Evolutionary conservation across 2,113 vertebrate species (phyloP), one percentile per base, ranked within the genome.

Genomic region (Cheilinus undulatus): DNA sequence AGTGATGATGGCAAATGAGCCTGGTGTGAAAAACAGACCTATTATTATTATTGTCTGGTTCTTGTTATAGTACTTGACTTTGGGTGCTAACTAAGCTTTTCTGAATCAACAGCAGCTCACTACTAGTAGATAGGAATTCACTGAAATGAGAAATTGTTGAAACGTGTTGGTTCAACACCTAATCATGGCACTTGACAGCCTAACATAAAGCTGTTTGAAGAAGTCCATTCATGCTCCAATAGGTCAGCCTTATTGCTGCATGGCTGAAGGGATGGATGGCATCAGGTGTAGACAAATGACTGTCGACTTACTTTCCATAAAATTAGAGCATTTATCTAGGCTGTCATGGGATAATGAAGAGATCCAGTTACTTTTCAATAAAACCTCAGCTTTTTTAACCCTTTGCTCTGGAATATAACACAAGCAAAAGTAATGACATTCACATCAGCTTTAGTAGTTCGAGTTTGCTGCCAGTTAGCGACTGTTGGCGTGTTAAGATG

Each of bases 1-100:
- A 27, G 62, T 56, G 69, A 69, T 50, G 57, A 61, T 69, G 13
- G 40, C 53, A 56, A 72, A 52, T 17, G 62, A 76, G n/a, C 36
- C 49, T 30, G 50, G 32, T 27, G 22, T 48, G 38, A 61, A 63
- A 64, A 72, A 63, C 56, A 68, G 65, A 26, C 1, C n/a, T 32
- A 4, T 15, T 42, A 27, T 43, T 32, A 58, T 42, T 42, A 4
- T 13, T 34, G 40, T 23, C 9, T 49, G 46, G 34, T 28, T 6
- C 3, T 15, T 53, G 24, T 40, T 63, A 14, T 42, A 69, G 51
- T 43, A 59, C 7, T 58, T 70, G 12, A 40, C 38, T 43, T 45
- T 15, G 51, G 34, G n/a, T 43, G 46, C 19, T 69, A 40, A 77
- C 60, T 20, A 62, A 17, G 14, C n/a, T 32, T 78, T n/a, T 50